These are phyloP conservation scores for Agelastica alni DNA, from an alignment of 2,888 invertebrate genomes.

Conservation along the genomic window DNA sequence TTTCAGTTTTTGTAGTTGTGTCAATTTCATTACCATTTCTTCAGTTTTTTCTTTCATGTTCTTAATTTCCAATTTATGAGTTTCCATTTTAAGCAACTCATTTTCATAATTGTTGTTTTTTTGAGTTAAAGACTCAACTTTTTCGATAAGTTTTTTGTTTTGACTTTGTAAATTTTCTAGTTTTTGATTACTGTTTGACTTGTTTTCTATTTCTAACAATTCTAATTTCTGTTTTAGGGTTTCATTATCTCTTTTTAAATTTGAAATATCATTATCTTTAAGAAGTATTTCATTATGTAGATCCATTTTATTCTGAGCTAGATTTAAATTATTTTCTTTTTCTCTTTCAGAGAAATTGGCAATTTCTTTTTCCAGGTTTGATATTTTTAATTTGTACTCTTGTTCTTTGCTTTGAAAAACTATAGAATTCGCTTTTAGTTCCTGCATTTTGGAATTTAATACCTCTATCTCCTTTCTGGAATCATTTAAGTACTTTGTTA, in stretches of 20 bases:
- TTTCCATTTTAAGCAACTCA: slow-evolving; percentile 50
- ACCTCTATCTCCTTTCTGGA: slow-evolving; percentile 49
- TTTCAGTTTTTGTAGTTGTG: slow-evolving; percentile 8
- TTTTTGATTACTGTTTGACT: slow-evolving; percentile 38
- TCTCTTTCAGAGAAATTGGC: slow-evolving; percentile 46
- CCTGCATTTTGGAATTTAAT: slow-evolving; percentile 46
- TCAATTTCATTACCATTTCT: slow-evolving; percentile 16
- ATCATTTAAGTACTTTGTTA: slow-evolving; percentile 51
- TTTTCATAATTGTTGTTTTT: slow-evolving; percentile 49
- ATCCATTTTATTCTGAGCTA: slow-evolving; percentile 55
- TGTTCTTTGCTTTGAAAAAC: slow-evolving; percentile 56
- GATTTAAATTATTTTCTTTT: slow-evolving; percentile 52
- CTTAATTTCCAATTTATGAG: slow-evolving; percentile 46
- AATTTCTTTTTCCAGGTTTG: slow-evolving; percentile 48
- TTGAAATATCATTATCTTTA: slow-evolving; percentile 51
- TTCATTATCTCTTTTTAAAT: slow-evolving; percentile 51
- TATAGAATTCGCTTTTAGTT: slow-evolving; percentile 53
- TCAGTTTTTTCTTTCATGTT: slow-evolving; percentile 29
- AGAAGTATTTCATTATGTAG: slow-evolving; percentile 53
- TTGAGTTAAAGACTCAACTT: slow-evolving; percentile 48
- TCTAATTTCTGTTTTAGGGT: slow-evolving; percentile 43
- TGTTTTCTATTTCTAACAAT: slow-evolving; percentile 38
- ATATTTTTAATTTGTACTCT: slow-evolving; percentile 50
- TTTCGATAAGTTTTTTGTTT: slow-evolving; percentile 53
- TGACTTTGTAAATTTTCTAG: slow-evolving; percentile 52